A percentile compares a stretch with the other conserved stretches of the same genome.
These are phyloP conservation scores for Yponomeuta sedellus DNA, from an alignment of 2,888 invertebrate genomes.

Conservation along the genomic window DNA sequence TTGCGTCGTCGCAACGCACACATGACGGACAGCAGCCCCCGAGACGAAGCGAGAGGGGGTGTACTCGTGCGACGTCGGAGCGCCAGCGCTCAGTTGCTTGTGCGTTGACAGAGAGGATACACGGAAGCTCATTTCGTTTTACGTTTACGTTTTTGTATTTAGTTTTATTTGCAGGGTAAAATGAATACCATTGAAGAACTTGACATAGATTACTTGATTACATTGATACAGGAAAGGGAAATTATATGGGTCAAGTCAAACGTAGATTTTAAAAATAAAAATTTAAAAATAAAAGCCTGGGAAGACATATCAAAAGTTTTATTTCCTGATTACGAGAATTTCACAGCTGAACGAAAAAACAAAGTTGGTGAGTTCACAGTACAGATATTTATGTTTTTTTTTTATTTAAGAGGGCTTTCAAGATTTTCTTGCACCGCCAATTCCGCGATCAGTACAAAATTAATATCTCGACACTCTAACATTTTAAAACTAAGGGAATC, in stretches of 20 bases:
- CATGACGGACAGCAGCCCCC: slow-evolving; percentile 17
- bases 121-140: slow-evolving; percentile 19
- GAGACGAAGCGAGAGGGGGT: too few relatives aligned
- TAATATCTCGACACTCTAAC: slow-evolving; percentile 23
- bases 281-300: slow-evolving; percentile 9
- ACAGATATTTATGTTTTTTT: slow-evolving; percentile 20
- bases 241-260: slow-evolving; percentile 22
- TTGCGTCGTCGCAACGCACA: slow-evolving; percentile 22
- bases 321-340: slow-evolving; percentile 17
- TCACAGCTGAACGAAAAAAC: slow-evolving; percentile 23
- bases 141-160: slow-evolving; percentile 18
- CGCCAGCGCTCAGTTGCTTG: slow-evolving; percentile 23
- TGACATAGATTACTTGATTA: slow-evolving; percentile 21
- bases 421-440: too few relatives aligned
- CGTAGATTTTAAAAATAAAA: slow-evolving; percentile 20
- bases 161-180: slow-evolving; percentile 20
- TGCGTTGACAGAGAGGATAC: slow-evolving; percentile 22
- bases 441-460: slow-evolving; percentile 19
- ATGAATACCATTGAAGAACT: slow-evolving; percentile 20
- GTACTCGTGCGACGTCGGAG: slow-evolving; percentile 16
- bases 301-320: too few relatives aligned
- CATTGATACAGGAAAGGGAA: slow-evolving; percentile 22
- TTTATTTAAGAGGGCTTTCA: slow-evolving; percentile 8
- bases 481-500: slow-evolving; percentile 23
- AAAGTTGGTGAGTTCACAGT: slow-evolving; percentile 23